Conservation (phyloP, 2,888 invertebrate genomes). For the Nasonovia ribisnigri region DNA sequence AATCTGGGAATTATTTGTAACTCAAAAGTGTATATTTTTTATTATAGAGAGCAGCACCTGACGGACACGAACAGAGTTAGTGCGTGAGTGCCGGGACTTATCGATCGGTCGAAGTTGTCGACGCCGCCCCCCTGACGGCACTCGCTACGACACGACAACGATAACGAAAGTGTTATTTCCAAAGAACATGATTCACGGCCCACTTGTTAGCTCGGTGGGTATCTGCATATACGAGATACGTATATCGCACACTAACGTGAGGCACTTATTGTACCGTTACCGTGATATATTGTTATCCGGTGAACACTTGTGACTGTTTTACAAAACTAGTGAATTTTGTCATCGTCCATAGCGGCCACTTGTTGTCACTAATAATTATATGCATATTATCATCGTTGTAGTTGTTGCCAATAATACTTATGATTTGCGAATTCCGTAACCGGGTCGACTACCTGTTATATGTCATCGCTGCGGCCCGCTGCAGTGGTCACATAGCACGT, state of each 20-base stretch:
- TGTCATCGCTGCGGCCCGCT: fast-evolving
- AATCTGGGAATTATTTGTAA: background rate
- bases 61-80: background rate
- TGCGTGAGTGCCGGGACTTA: background rate
- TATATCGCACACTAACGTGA: background rate
- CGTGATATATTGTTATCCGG: background rate
- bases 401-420: background rate
- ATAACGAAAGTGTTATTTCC: background rate
- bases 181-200: background rate
- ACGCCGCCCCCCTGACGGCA: background rate
- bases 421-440: background rate
- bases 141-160: background rate
- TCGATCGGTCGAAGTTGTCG: background rate
- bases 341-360: background rate
- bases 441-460: background rate
- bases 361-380: background rate
- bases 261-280: background rate
- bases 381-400: too few species aligned
- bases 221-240: background rate
- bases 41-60: background rate
- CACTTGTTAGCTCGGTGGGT: background rate
- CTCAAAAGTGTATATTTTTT: background rate
- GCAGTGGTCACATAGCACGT: background rate
- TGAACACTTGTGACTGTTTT: background rate
- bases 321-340: background rate